These are phyloP conservation scores for Amblyteles armatorius DNA, from an alignment of 2,888 invertebrate species.

Conservation along the genomic window DNA sequence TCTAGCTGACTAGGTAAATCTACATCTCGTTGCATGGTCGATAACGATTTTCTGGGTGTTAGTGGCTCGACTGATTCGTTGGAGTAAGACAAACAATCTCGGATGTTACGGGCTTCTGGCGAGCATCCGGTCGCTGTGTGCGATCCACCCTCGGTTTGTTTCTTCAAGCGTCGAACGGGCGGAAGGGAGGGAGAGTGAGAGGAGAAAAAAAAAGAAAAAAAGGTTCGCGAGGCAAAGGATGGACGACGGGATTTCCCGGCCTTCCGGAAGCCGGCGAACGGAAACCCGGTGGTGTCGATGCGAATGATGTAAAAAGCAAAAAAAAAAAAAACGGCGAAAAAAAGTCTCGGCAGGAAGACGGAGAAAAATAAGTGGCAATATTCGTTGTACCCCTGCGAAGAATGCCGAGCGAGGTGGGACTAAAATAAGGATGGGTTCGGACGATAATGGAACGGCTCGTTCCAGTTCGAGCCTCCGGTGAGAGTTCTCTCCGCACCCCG, in stretches of 20 bases:
- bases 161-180: conserved; percentile 44
- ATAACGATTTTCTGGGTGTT: conserved; percentile 39
- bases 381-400: background rate
- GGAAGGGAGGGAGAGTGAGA: conserved; percentile 27
- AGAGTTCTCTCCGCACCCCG: conserved; percentile 12
- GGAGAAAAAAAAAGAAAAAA: conserved; percentile 47
- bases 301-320: background rate
- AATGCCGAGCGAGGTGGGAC: background rate
- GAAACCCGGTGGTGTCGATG: conserved; percentile 38
- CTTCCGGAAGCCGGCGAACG: conserved; percentile 34
- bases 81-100: conserved; percentile 39
- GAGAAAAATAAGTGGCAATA: conserved; percentile 26
- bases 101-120: conserved; percentile 28
- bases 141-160: conserved; percentile 39
- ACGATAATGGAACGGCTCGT: conserved; percentile 48
- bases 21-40: background rate
- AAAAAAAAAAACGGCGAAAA: conserved; percentile 11
- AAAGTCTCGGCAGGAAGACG: background rate
- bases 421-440: conserved; percentile 31
- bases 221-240: conserved; percentile 12
- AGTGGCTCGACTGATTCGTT: conserved; percentile 27
- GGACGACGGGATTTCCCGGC: conserved; percentile 25
- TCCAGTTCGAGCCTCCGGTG: conserved; percentile 52
- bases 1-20: background rate
- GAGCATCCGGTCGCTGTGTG: conserved; percentile 52